These are phyloP conservation scores for Palythoa heliodiscus DNA, from an alignment of 92 coral and sea anemone species.

Conservation along the genomic window DNA sequence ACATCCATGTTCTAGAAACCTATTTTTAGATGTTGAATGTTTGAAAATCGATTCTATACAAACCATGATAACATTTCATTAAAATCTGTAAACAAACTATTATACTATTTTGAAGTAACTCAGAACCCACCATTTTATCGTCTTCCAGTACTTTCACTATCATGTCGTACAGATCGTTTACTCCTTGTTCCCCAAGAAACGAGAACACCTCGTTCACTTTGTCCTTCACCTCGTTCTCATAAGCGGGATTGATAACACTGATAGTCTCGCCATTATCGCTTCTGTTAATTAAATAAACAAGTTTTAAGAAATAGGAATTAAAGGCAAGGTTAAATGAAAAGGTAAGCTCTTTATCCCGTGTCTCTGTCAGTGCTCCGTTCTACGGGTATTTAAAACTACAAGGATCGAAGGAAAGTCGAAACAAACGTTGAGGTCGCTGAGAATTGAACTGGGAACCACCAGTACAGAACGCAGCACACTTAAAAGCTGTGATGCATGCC, in stretches of 20 bases:
- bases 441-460: no score
- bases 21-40: no score
- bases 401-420: no score
- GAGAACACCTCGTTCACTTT: slow-evolving; percentile 88
- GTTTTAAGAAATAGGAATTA: neutral
- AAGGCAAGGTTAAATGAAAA: neutral
- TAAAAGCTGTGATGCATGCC: no score
- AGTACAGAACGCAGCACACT: no score
- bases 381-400: neutral
- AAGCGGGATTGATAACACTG: slow-evolving; percentile 81
- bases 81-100: no score
- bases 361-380: neutral
- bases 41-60: no score
- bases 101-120: no score
- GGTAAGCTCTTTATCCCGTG: no score
- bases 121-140: slow-evolving; percentile 89
- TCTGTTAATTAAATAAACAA: neutral
- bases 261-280: slow-evolving; percentile 61
- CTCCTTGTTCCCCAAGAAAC: slow-evolving; percentile 69
- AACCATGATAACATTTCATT: no score
- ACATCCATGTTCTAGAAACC: no score
- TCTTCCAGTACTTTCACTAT: slow-evolving; percentile 88
- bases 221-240: slow-evolving; percentile 75
- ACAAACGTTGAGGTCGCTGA: no score
- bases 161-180: slow-evolving; percentile 73